Conservation (phyloP, 2,113 vertebrate genomes). For the Serranochromis macrocephalus region DNA sequence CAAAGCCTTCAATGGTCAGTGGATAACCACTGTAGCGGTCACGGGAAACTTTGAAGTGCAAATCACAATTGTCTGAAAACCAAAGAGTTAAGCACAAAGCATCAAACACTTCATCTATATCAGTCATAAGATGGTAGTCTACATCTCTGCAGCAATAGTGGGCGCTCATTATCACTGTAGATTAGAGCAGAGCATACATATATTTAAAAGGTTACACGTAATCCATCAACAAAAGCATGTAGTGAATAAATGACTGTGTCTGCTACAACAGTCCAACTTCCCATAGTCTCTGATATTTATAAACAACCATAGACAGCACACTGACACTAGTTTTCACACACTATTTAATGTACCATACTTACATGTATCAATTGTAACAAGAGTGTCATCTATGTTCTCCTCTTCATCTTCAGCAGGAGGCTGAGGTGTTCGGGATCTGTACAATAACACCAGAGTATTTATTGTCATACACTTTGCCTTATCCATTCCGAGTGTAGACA, state of each 20-base stretch:
- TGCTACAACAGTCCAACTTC: background rate
- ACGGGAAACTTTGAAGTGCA: constrained; percentile 87
- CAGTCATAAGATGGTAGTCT: background rate
- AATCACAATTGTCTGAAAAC: constrained; percentile 82
- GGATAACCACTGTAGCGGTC: constrained; percentile 86
- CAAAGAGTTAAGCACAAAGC: background rate
- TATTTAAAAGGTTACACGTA: background rate
- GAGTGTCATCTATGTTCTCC: constrained; percentile 81
- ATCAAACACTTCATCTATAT: background rate
- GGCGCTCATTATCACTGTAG: background rate
- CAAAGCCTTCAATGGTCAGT: constrained; percentile 86
- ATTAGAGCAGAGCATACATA: background rate
- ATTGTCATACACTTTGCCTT: background rate
- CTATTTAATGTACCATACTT: constrained; percentile 29
- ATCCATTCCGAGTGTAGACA: background rate
- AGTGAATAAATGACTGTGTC: background rate
- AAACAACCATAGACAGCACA: background rate
- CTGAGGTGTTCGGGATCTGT: constrained; percentile 81
- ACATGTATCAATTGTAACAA: constrained; percentile 88
- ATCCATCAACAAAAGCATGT: background rate
- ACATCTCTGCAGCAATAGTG: background rate
- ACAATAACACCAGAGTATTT: background rate
- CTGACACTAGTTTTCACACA: background rate
- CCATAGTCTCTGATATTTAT: background rate
- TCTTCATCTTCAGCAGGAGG: constrained; percentile 86